These are phyloP conservation scores for Acanthosepion pharaonis DNA, from an alignment of 2,888 invertebrate genomes.

Conservation along the genomic window DNA sequence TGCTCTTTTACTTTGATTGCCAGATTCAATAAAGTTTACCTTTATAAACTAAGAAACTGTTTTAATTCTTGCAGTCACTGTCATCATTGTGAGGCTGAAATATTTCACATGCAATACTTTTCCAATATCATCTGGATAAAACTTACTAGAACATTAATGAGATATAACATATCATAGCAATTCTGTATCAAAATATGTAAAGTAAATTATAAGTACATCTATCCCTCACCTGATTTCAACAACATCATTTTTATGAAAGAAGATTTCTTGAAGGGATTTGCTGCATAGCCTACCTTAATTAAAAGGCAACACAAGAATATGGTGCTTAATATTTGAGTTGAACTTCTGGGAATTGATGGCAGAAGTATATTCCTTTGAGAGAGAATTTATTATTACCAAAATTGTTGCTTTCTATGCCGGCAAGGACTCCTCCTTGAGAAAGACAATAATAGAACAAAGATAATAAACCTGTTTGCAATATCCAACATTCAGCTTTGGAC, in stretches of 20 bases:
- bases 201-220: neutral
- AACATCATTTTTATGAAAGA: neutral
- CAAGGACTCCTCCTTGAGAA: neutral
- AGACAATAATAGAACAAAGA: neutral
- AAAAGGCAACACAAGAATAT: neutral
- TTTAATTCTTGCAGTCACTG: neutral
- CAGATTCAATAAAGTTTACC: too few relatives aligned
- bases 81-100: neutral
- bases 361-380: neutral
- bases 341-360: neutral
- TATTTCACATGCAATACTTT: neutral
- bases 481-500: neutral
- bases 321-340: neutral
- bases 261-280: neutral
- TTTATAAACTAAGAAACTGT: neutral
- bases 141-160: neutral
- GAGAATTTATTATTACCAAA: slow-evolving; percentile 1
- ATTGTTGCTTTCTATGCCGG: neutral
- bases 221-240: neutral
- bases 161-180: neutral
- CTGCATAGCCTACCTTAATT: neutral
- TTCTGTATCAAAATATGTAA: neutral
- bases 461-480: slow-evolving; percentile 1
- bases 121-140: neutral
- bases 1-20: neutral